A percentile compares a stretch with the other conserved stretches of the same genome.
These are phyloP conservation scores for Chelon auratus DNA, from an alignment of 2,797 vertebrate genomes.

Conservation along the genomic window DNA sequence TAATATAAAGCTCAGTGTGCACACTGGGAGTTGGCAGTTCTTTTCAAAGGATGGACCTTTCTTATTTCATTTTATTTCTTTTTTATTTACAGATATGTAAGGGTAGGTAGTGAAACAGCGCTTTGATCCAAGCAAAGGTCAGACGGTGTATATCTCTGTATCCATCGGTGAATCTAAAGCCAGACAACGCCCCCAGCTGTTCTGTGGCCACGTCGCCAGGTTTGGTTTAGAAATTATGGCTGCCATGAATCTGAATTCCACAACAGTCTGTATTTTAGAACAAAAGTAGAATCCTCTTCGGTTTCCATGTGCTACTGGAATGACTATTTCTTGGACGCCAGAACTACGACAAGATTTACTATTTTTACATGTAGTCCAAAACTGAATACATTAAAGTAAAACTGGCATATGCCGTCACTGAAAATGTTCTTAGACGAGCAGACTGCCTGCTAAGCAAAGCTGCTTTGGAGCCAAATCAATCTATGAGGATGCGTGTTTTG, in stretches of 20 bases:
- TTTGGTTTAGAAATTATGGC: slow-evolving; percentile 36
- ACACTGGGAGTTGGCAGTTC: background rate
- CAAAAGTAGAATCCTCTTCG: background rate
- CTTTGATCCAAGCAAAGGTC: slow-evolving; percentile 17
- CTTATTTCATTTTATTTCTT: no score
- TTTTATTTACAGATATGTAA: background rate
- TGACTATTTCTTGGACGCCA: background rate
- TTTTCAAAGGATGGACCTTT: background rate
- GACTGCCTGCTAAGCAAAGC: slow-evolving; percentile 23
- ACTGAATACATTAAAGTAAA: background rate
- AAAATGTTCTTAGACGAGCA: background rate
- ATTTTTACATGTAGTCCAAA: slow-evolving; percentile 7
- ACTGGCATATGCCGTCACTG: background rate
- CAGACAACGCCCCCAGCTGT: slow-evolving; percentile 1
- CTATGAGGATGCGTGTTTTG: slow-evolving; percentile 10
- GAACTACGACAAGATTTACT: background rate
- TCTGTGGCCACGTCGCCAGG: background rate
- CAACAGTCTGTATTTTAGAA: slow-evolving; percentile 2
- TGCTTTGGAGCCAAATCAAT: slow-evolving; percentile 9
- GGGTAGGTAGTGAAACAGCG: background rate
- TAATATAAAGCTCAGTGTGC: no score
- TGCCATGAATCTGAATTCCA: slow-evolving; percentile 17
- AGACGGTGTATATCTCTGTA: slow-evolving; percentile 24
- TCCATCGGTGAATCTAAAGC: slow-evolving; percentile 12
- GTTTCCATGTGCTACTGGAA: background rate